Percentiles rank a stretch among this genome's conserved stretches.
phyloP scores from a whole-genome alignment of 2,113 vertebrate species.

The Phalacrocorax carbo region DNA sequence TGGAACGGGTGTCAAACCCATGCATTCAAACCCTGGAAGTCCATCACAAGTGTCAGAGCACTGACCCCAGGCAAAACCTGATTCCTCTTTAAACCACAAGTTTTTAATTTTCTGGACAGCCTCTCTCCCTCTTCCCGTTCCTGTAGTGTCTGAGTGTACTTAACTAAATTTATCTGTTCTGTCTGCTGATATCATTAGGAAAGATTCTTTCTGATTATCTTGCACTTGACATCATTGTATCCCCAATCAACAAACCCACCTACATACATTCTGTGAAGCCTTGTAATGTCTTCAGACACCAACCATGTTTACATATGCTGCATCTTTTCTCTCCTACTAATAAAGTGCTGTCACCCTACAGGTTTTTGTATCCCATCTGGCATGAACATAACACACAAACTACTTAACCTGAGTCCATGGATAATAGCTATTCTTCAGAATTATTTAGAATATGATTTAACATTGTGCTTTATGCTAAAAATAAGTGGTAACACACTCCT shows the following conservation, averaged over 20 bases:
- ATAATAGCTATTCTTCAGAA: neutral
- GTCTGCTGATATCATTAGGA: neutral
- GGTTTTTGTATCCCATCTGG: conserved; percentile 44
- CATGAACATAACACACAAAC: neutral
- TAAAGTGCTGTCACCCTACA: conserved; percentile 7
- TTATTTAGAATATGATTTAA: neutral
- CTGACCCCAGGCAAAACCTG: neutral
- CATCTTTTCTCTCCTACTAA: neutral
- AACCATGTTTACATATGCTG: neutral
- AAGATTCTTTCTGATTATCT: neutral
- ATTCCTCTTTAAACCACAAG: neutral
- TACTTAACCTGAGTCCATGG: neutral
- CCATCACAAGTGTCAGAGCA: neutral
- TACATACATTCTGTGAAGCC: conserved; percentile 56
- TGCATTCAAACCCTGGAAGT: neutral
- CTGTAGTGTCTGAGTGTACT: neutral
- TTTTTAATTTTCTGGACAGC: neutral
- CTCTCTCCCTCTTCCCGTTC: neutral
- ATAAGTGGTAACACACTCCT: neutral
- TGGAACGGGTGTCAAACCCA: neutral
- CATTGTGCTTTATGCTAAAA: neutral
- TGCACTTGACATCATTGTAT: conserved; percentile 9
- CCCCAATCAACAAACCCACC: conserved; percentile 27
- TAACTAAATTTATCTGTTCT: conserved; percentile 10
- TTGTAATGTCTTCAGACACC: neutral